Evolutionary conservation across 2,888 invertebrate species (phyloP).

Genomic region (Nomada ruficornis): DNA sequence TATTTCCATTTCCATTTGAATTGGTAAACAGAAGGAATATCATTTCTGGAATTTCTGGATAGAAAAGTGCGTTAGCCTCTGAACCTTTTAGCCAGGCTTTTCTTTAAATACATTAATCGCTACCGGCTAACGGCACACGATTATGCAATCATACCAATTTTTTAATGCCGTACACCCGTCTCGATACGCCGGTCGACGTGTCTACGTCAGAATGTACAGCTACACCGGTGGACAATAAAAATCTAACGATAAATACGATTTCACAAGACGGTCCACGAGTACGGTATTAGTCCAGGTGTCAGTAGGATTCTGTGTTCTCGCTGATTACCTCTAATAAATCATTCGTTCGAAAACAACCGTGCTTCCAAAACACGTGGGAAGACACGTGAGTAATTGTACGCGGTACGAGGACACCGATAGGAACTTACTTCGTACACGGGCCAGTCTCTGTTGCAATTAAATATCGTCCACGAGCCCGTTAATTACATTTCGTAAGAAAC

Average conservation of each 20-base stretch:
- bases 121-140: too few species aligned
- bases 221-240: background rate
- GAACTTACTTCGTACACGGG: background rate
- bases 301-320: slow-evolving; percentile 1
- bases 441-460: background rate
- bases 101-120: too few species aligned
- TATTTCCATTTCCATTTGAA: background rate
- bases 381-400: slow-evolving; percentile 1
- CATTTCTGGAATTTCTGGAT: background rate
- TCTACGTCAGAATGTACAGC: too few species aligned
- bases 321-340: slow-evolving; percentile 14
- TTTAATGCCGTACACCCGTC: too few species aligned
- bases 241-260: background rate
- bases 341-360: slow-evolving; percentile 9
- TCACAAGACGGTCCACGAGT: background rate
- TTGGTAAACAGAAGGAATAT: background rate
- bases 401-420: background rate
- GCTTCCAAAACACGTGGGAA: background rate
- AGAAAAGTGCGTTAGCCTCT: too few species aligned
- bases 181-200: too few species aligned
- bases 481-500: background rate
- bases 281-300: slow-evolving; percentile 3
- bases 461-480: background rate
- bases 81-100: too few species aligned
- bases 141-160: too few species aligned